Evolutionary conservation across 2,797 vertebrate species (phyloP).

Genomic region (Astyanax mexicanus): DNA sequence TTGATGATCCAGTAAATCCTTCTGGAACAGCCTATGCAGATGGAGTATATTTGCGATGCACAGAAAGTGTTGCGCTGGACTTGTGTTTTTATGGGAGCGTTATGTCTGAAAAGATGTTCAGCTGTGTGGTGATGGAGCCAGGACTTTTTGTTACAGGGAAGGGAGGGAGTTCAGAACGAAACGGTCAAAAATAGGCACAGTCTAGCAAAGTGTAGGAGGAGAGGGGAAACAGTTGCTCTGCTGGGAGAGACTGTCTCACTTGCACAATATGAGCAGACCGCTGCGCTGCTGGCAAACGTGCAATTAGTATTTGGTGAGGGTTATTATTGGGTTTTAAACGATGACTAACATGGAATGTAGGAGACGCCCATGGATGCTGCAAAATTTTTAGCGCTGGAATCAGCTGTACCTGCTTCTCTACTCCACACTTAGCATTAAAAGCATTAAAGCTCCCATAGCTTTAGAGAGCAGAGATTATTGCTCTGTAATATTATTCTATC

Average conservation of each 20-base stretch:
- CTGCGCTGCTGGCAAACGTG: constrained; percentile 14
- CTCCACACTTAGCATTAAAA: no score
- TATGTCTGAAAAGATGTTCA: neutral
- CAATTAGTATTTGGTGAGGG: constrained; percentile 12
- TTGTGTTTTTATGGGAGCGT: constrained; percentile 1
- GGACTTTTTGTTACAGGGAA: constrained; percentile 18
- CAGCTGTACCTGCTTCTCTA: neutral
- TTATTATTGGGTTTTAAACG: neutral
- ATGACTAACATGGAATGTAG: neutral
- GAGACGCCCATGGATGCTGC: neutral
- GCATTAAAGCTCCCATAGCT: no score
- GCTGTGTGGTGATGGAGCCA: neutral
- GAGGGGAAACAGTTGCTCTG: constrained; percentile 39
- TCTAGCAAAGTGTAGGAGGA: constrained; percentile 47
- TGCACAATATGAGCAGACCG: neutral
- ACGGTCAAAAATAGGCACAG: constrained; percentile 45
- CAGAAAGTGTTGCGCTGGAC: neutral
- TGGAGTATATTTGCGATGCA: neutral
- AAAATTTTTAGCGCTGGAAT: neutral
- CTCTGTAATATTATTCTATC: no score
- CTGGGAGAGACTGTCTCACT: constrained; percentile 27
- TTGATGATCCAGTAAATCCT: neutral
- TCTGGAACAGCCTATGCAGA: neutral
- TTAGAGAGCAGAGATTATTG: no score
- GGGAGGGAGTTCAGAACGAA: constrained; percentile 23